A percentile compares a stretch with the other conserved stretches of the same genome.
phyloP scores from a whole-genome alignment of 2,113 vertebrate species.

The Syngnathoides biaculeatus region DNA sequence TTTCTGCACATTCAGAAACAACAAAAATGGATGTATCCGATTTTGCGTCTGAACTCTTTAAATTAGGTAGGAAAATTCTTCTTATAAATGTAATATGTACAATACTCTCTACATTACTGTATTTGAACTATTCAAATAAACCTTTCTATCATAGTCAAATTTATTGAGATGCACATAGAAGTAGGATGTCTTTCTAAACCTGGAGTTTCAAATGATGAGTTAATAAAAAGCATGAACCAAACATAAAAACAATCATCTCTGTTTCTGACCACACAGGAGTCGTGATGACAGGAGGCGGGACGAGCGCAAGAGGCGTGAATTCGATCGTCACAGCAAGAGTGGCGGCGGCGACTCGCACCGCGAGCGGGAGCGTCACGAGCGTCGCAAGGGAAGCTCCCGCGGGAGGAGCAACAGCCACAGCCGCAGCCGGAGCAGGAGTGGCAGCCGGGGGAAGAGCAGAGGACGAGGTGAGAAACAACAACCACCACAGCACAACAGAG shows the following conservation, averaged over 20 bases:
- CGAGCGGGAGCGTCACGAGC: conserved; percentile 91
- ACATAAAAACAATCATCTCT: not conserved
- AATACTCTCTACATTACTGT: no score
- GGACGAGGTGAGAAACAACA: conserved; percentile 62
- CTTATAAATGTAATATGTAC: no score
- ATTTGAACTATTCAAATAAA: no score
- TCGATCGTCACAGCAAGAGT: conserved; percentile 83
- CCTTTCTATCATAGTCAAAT: no score
- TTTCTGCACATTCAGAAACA: no score
- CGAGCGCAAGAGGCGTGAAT: conserved; percentile 91
- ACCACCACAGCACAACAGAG: conserved; percentile 23
- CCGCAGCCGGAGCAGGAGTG: conserved; percentile 73
- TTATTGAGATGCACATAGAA: not conserved
- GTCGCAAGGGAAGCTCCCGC: conserved; percentile 85
- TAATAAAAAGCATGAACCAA: not conserved
- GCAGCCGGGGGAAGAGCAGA: conserved; percentile 74
- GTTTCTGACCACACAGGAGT: conserved; percentile 59
- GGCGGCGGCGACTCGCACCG: conserved; percentile 80
- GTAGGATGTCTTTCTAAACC: not conserved
- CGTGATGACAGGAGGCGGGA: conserved; percentile 90
- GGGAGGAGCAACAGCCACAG: conserved; percentile 77
- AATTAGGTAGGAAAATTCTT: no score
- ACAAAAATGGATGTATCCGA: no score
- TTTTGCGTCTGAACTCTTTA: no score
- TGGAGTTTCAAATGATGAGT: not conserved